phyloP scores from a whole-genome alignment of 2,797 vertebrate species.

The Ambastaia sidthimunki region DNA sequence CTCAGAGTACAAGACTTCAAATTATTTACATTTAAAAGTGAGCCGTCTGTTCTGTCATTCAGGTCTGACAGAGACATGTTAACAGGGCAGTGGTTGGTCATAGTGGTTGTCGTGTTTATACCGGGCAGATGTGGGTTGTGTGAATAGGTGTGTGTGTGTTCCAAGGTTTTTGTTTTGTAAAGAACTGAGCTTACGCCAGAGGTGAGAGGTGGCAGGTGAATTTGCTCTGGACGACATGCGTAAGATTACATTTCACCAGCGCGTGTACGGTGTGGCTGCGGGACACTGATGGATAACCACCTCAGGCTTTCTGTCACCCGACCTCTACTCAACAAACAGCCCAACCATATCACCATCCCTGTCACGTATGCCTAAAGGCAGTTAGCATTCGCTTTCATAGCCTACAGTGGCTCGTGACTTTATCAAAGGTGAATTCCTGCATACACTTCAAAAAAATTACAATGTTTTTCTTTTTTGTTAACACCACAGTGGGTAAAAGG shows the following conservation, averaged over 20 bases:
- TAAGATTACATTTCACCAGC: constrained; percentile 39
- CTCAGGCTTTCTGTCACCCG: constrained; percentile 48
- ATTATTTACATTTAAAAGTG: constrained; percentile 42
- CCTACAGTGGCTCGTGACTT: background rate
- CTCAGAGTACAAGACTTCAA: constrained; percentile 15
- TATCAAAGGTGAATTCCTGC: constrained; percentile 13
- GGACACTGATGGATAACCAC: constrained; percentile 59
- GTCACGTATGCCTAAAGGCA: constrained; percentile 37
- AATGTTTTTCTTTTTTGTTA: constrained; percentile 10
- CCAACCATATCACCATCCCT: constrained; percentile 42
- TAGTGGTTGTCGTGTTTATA: background rate
- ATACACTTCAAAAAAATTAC: background rate
- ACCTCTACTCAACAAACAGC: constrained; percentile 59
- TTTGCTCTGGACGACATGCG: constrained; percentile 24
- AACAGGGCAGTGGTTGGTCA: constrained; percentile 19
- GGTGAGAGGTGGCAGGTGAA: constrained; percentile 30
- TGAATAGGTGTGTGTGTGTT: constrained; percentile 7
- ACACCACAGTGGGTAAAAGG: constrained; percentile 2
- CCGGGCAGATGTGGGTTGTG: background rate
- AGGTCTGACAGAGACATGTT: background rate
- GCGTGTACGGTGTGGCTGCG: constrained; percentile 33
- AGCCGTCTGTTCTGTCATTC: constrained; percentile 23
- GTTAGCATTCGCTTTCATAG: constrained; percentile 24
- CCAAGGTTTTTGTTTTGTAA: constrained; percentile 36
- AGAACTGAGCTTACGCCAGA: constrained; percentile 1